These are phyloP conservation scores for Mormyrops boulengeri DNA, from an alignment of 2,797 vertebrate genomes.

Conservation along the genomic window DNA sequence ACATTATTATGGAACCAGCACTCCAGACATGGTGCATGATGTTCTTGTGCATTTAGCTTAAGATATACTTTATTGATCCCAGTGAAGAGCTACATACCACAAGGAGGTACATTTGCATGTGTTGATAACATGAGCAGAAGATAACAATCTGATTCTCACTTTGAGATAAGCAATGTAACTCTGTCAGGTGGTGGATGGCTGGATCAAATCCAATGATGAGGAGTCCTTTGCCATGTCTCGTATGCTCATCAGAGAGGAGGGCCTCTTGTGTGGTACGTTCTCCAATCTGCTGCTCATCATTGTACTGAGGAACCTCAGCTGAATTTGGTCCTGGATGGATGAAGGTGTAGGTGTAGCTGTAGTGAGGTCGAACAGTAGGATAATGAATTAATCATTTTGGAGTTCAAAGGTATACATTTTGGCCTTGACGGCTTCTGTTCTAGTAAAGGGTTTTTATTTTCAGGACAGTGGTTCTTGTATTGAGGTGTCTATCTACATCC, in stretches of 20 bases:
- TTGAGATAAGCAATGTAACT: neutral
- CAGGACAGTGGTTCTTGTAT: neutral
- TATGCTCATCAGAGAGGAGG: constrained; percentile 85
- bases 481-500: neutral
- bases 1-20: neutral
- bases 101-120: neutral
- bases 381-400: neutral
- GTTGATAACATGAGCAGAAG: neutral
- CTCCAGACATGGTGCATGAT: neutral
- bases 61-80: neutral
- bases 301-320: neutral
- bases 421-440: neutral
- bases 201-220: constrained; percentile 85
- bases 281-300: neutral
- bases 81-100: neutral
- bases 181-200: constrained; percentile 75
- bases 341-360: neutral
- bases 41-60: neutral
- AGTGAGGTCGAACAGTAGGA: neutral
- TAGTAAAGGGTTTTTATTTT: neutral
- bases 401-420: neutral
- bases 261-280: constrained; percentile 82
- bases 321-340: neutral
- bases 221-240: constrained; percentile 81
- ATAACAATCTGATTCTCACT: neutral